A percentile compares a stretch with the other conserved stretches of the same genome.
Evolutionary conservation across 1,140 invertebrate genomes (phyloP).

Genomic region (Habropoda laboriosa): DNA sequence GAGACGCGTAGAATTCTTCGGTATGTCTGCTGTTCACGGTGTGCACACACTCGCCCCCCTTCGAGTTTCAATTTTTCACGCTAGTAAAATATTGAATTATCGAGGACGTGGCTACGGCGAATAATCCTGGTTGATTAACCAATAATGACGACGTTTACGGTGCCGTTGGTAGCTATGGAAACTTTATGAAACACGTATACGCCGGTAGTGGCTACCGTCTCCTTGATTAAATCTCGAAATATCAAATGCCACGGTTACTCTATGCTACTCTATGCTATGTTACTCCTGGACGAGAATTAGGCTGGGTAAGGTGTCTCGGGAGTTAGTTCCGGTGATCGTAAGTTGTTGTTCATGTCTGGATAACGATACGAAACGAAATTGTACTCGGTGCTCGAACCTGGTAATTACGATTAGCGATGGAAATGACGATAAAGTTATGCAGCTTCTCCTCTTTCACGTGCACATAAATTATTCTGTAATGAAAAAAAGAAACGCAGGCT

Average conservation of each 20-base stretch:
- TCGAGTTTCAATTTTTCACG: constrained; percentile 7
- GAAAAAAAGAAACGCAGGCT: too few relatives aligned
- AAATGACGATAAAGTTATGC: too few relatives aligned
- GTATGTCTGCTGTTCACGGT: too few relatives aligned
- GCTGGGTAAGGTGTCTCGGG: too few relatives aligned
- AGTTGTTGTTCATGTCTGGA: too few relatives aligned
- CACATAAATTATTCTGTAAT: too few relatives aligned
- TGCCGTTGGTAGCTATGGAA: constrained; percentile 17
- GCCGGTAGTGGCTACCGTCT: background rate
- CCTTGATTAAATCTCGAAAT: constrained; percentile 50
- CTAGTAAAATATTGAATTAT: constrained; percentile 28
- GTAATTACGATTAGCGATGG: too few relatives aligned
- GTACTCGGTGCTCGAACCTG: too few relatives aligned
- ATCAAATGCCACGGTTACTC: background rate
- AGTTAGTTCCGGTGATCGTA: too few relatives aligned
- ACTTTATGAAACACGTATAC: constrained; percentile 18
- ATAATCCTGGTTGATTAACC: constrained; percentile 30
- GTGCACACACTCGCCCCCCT: background rate
- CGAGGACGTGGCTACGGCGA: background rate
- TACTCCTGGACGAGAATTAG: too few relatives aligned
- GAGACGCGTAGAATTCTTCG: constrained; percentile 33
- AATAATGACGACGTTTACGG: constrained; percentile 38
- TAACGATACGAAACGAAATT: too few relatives aligned
- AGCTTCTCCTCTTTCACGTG: too few relatives aligned
- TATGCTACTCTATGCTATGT: background rate